A percentile compares a stretch with the other conserved stretches of the same genome.
Evolutionary conservation across 2,797 vertebrate species (phyloP).

Genomic region (Acomys russatus): DNA sequence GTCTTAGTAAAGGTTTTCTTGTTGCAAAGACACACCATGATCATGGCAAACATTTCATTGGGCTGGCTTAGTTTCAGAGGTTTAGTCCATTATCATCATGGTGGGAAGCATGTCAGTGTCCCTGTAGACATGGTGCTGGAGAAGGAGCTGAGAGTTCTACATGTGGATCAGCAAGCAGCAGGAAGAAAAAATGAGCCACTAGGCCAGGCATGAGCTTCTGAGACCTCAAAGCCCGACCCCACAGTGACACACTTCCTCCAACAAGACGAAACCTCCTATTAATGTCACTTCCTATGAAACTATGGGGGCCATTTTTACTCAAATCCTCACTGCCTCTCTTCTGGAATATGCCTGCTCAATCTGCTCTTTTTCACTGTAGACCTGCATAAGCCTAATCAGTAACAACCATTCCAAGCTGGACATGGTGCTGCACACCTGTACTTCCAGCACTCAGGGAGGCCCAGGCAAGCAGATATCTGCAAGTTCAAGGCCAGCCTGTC

Average conservation of each 20-base stretch:
- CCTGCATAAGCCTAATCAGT: background rate
- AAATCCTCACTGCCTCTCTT: background rate
- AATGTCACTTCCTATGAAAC: background rate
- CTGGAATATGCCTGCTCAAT: background rate
- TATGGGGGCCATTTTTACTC: background rate
- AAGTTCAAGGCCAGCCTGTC: no score
- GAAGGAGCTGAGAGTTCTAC: background rate
- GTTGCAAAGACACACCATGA: background rate
- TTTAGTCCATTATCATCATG: background rate
- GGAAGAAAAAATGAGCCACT: background rate
- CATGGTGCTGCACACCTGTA: no score
- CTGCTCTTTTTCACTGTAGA: background rate
- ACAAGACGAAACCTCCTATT: background rate
- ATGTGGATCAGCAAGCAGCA: background rate
- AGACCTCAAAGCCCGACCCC: background rate
- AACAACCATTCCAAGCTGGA: background rate
- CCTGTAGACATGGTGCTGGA: background rate
- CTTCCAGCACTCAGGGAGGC: no score
- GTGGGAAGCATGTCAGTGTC: background rate
- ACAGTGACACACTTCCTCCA: background rate
- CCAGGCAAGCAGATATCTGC: no score
- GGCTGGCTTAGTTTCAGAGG: background rate
- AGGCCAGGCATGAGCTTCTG: background rate
- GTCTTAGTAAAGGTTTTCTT: background rate
- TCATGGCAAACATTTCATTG: background rate